These are phyloP conservation scores for Smittia aterrima DNA, from an alignment of 2,888 invertebrate species.

Conservation along the genomic window DNA sequence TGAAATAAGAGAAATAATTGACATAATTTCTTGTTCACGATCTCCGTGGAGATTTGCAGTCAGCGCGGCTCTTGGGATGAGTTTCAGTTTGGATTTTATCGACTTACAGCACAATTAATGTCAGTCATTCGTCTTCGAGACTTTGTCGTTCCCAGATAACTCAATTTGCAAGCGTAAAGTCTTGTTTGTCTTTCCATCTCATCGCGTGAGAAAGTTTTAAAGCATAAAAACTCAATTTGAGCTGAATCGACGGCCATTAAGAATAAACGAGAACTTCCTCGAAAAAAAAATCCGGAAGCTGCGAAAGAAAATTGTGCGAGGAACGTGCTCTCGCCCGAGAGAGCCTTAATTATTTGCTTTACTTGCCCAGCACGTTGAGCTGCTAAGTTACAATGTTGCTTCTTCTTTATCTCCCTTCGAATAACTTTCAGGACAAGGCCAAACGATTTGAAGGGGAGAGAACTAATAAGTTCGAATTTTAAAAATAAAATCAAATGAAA, in stretches of 20 bases:
- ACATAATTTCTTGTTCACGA: conserved; percentile 37
- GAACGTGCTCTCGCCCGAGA: conserved; percentile 23
- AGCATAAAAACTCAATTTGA: conserved; percentile 5
- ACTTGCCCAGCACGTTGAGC: not conserved
- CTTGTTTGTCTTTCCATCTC: not conserved
- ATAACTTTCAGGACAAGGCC: not conserved
- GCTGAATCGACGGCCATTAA: conserved; percentile 31
- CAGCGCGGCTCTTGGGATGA: not conserved
- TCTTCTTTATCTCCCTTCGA: not conserved
- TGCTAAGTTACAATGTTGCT: no score
- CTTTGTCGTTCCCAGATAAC: not conserved
- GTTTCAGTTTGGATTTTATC: conserved; percentile 3
- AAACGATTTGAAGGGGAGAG: not conserved
- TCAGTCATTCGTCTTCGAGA: conserved; percentile 9
- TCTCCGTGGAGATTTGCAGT: not conserved
- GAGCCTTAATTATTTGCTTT: not conserved
- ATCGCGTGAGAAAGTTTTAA: not conserved
- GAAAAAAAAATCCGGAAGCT: not conserved
- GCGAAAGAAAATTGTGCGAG: conserved; percentile 12
- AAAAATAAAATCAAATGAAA: no score
- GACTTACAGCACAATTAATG: conserved; percentile 34
- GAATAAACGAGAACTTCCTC: conserved; percentile 7
- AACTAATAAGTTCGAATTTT: not conserved
- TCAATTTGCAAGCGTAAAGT: not conserved
- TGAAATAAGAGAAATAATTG: conserved; percentile 33